Base-by-base conservation (phyloP, 2,113 vertebrate species). In the Macrotus californicus region DNA sequence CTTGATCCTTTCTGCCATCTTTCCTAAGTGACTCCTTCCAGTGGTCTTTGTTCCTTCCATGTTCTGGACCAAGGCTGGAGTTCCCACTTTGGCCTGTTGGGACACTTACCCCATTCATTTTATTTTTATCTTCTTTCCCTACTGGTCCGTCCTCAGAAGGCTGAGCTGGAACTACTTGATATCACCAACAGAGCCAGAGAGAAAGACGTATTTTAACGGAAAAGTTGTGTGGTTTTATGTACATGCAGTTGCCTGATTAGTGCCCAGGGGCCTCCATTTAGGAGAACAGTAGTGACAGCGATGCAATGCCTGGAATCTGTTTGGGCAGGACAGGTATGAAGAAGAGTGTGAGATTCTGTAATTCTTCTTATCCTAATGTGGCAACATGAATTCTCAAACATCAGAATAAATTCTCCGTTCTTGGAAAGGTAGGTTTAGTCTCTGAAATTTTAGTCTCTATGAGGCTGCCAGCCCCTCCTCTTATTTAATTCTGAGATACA, bases 1-100 rank as follows among this genome's bases (percentile, higher is more conserved):
- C 99, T 98, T 98, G 98, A 96, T 99, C 99, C 98, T 98, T 98
- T 98, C 97, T 98, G 97, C 97, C 98, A 96, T 99, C 99, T 98
- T 99, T 99, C 98, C 99, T 98, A 96, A 99, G 99, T 67, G 98
- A 97, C 95, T 99, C 99, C 98, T 98, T 99, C 98, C 98, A 99
- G 97, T 98, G 98, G 97, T 99, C 98, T 98, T 93, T 98, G 98
- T 97, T 98, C 97, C 98, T 97, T 80, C 98, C 98, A 50, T 99
- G 99, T 97, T 98, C 99, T 89, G 98, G 98, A 92, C 98, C 98
- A 96, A 98, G 98, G 97, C 98, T 98, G 82, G 88, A 95, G 82
- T 48, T 96, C 85, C 98, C 98, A 91, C 98, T 98, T 96, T 98
- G 97, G 87, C 98, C 96, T 97, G 98, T 97, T 96, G 98, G 97